phyloP scores from a whole-genome alignment of 2,113 vertebrate species.

The Sula dactylatra region DNA sequence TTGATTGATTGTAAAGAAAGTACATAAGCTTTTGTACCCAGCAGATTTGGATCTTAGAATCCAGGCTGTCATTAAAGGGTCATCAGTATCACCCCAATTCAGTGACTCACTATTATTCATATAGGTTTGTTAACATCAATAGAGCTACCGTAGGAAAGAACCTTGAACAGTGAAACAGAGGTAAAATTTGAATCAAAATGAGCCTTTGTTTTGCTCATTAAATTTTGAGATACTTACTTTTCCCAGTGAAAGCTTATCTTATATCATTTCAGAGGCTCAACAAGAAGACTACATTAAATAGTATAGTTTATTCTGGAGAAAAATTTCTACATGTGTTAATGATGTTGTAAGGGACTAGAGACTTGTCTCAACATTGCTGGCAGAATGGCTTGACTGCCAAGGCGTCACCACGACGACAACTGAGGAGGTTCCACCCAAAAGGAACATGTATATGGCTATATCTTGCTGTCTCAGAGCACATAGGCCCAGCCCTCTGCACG shows the following conservation, averaged over 20 bases:
- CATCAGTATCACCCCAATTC: neutral
- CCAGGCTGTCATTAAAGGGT: neutral
- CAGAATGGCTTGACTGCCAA: too few relatives aligned
- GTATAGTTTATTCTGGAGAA: neutral
- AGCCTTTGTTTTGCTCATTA: neutral
- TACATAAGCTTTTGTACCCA: neutral
- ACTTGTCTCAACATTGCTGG: too few relatives aligned
- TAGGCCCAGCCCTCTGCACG: too few relatives aligned
- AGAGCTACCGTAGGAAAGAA: neutral
- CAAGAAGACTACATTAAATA: neutral
- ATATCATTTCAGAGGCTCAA: neutral
- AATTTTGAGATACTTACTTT: neutral
- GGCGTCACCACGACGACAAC: too few relatives aligned
- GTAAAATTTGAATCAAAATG: neutral
- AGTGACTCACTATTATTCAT: neutral
- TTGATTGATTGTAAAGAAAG: neutral
- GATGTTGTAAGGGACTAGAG: too few relatives aligned
- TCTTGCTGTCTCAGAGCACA: too few relatives aligned
- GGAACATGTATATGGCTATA: too few relatives aligned
- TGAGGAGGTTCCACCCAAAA: too few relatives aligned
- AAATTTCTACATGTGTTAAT: neutral
- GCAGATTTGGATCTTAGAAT: neutral
- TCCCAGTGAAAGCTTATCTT: neutral
- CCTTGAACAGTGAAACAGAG: neutral
- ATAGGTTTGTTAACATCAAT: neutral